These are phyloP conservation scores for Listronotus oregonensis DNA, from an alignment of 1,140 invertebrate species.

Conservation along the genomic window DNA sequence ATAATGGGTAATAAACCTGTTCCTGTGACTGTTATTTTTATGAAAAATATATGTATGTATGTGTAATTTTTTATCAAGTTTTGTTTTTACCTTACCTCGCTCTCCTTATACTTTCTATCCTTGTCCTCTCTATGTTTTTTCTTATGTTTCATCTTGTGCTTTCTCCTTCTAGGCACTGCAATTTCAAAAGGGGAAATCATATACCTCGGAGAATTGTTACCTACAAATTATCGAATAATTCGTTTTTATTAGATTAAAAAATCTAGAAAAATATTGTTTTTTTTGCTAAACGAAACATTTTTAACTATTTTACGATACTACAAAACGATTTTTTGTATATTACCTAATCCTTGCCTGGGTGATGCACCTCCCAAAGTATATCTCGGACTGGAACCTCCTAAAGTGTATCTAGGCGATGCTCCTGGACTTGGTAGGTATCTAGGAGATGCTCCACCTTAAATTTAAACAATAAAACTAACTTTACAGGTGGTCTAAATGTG, in stretches of 20 bases:
- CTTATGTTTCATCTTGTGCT: conserved; percentile 79
- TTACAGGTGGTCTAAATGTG: too few relatives aligned
- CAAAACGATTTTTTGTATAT: conserved; percentile 11
- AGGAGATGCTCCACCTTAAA: conserved; percentile 50
- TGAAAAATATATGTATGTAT: too few relatives aligned
- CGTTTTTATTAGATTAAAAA: too few relatives aligned
- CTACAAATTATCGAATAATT: conserved; percentile 29
- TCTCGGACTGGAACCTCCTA: conserved; percentile 59
- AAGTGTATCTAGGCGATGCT: conserved; percentile 56
- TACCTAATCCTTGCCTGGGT: conserved; percentile 60
- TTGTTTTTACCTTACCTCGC: conserved; percentile 39
- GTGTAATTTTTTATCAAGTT: too few relatives aligned
- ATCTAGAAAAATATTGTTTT: too few relatives aligned
- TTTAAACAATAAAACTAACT: conserved; percentile 53
- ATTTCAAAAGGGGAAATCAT: conserved; percentile 56
- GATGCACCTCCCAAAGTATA: conserved; percentile 59
- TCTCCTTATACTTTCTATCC: conserved; percentile 60
- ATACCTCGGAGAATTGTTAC: conserved; percentile 60
- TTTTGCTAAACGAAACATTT: background rate
- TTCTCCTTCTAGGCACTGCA: conserved; percentile 63
- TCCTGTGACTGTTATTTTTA: too few relatives aligned
- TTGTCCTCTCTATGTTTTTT: conserved; percentile 70
- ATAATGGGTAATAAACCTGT: too few relatives aligned
- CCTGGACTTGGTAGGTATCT: conserved; percentile 39
- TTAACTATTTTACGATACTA: background rate